phyloP scores from a whole-genome alignment of 2,888 invertebrate genomes.

The Ochropleura leucogaster region DNA sequence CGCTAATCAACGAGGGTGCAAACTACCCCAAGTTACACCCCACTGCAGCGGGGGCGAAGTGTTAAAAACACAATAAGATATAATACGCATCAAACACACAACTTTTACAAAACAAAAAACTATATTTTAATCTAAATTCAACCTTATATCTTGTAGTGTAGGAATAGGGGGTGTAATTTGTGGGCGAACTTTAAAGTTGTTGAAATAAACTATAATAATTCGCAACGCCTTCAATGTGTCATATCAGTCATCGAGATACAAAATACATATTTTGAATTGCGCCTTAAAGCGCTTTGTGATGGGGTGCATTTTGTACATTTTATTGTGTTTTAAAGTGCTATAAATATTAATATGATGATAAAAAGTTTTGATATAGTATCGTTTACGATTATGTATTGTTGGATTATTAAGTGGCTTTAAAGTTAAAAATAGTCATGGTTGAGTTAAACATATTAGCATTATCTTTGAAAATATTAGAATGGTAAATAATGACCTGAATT shows the following conservation, averaged over 20 bases:
- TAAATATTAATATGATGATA: slow-evolving; percentile 70
- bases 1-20: slow-evolving; percentile 89
- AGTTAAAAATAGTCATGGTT: slow-evolving; percentile 10
- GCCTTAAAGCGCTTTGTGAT: slow-evolving; percentile 77
- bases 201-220: slow-evolving; percentile 80
- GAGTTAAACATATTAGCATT: too few relatives aligned
- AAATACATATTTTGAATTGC: slow-evolving; percentile 88
- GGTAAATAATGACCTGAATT: neutral
- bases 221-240: slow-evolving; percentile 90
- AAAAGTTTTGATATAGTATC: slow-evolving; percentile 61
- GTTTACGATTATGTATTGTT: slow-evolving; percentile 60
- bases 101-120: slow-evolving; percentile 29
- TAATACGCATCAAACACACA: slow-evolving; percentile 73
- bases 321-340: slow-evolving; percentile 70
- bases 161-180: slow-evolving; percentile 9
- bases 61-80: slow-evolving; percentile 90
- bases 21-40: slow-evolving; percentile 83
- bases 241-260: slow-evolving; percentile 89
- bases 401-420: slow-evolving; percentile 38
- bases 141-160: slow-evolving; percentile 62
- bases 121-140: slow-evolving; percentile 45
- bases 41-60: slow-evolving; percentile 83
- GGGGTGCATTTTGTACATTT: slow-evolving; percentile 81
- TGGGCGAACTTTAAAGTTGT: slow-evolving; percentile 38
- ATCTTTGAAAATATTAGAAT: too few relatives aligned